Base-by-base conservation (phyloP, 1,140 invertebrate genomes). In the Hyles euphorbiae region DNA sequence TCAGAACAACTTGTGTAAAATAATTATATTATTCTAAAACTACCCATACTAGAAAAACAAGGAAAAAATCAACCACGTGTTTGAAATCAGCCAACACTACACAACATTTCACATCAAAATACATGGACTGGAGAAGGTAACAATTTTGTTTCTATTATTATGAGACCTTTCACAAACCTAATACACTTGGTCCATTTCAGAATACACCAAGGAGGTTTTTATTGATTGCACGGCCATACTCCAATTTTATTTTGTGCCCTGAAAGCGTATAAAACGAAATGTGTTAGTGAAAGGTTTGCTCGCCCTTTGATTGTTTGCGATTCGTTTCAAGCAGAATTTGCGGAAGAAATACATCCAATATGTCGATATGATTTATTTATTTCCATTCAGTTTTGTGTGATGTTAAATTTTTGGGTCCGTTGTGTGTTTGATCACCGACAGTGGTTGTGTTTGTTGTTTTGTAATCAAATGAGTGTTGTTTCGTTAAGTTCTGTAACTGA, bases 231-330 rank as follows among this genome's bases (percentile, higher is more conserved):
- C 57, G 58, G 60, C 67, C 68, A 62, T 64, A 58, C 67, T 64
- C 63, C 64, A 68, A 53, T 64, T 65, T 70, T 65, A 68, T 71
- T 65, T 68, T 63, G 63, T 40, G 48, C 57, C 63, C 60, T 76
- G 72, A 81, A 75, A 69, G 66, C 72, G 62, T 73, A 79, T 78
- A 72, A 78, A 75, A 69, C 60, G 65, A 58, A 67, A 70, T 72
- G 76, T 73, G 68, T 53, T 55, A 72, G 70, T 68, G 70, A 72
- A 65, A 72, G 69, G 69, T 80, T 78, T 80, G 63, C 66, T 73
- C 72, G 68, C 65, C 72, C 77, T 80, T 81, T 83, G 77, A 78
- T 81, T 78, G 74, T 77, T 78, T 76, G 74, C 72, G 58, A 75
- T 76, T 77, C 60, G 66, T 76, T 76, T 62, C 49, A 10, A 33